phyloP scores from a whole-genome alignment of 2,113 vertebrate species.

The Chaetops frenatus region DNA sequence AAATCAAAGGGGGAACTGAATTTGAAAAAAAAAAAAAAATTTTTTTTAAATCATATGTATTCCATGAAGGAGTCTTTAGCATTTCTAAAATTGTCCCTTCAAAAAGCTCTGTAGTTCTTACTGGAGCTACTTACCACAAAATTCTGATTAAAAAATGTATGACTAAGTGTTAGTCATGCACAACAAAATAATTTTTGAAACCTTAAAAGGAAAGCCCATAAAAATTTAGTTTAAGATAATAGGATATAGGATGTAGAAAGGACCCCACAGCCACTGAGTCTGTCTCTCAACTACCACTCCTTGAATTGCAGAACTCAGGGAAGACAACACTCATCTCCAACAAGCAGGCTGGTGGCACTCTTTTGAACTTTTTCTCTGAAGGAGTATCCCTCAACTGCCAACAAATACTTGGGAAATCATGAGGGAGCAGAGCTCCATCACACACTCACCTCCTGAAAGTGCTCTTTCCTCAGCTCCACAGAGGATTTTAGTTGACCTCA shows the following conservation, averaged over 20 bases:
- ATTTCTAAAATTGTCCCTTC: neutral
- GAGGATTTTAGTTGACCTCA: neutral
- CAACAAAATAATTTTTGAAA: neutral
- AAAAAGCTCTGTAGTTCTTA: neutral
- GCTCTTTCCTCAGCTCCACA: neutral
- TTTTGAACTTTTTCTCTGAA: neutral
- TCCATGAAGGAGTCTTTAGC: neutral
- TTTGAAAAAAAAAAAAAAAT: no score
- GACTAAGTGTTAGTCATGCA: neutral
- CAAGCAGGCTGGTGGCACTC: neutral
- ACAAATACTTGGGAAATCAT: neutral
- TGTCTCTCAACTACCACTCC: neutral
- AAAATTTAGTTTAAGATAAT: neutral
- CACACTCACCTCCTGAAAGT: neutral
- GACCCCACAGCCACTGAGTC: neutral
- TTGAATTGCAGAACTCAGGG: neutral
- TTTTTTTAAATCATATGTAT: neutral
- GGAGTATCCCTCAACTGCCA: neutral
- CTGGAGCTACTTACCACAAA: neutral
- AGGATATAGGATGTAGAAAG: neutral
- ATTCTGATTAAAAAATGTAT: neutral
- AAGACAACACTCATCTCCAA: neutral
- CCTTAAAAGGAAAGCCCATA: neutral
- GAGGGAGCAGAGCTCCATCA: neutral
- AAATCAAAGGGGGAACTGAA: neutral